Evolutionary conservation across 2,888 invertebrate genomes (phyloP).

Genomic region (Synanthedon tipuliformis): DNA sequence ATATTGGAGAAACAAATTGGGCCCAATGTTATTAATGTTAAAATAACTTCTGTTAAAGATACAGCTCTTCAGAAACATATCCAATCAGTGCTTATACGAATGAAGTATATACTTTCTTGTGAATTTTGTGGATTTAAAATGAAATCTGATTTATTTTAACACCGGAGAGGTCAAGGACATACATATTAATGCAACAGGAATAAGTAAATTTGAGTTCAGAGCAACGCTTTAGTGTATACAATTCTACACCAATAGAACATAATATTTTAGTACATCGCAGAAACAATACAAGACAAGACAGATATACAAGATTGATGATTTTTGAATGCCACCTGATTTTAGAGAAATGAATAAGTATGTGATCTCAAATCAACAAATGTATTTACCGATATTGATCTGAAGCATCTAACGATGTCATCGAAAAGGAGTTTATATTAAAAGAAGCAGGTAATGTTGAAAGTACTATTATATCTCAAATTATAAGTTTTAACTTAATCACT

Average conservation of each 20-base stretch:
- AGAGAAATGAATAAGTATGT: conserved; percentile 43
- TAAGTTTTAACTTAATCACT: neutral
- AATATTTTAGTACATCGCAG: conserved; percentile 42
- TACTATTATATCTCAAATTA: neutral
- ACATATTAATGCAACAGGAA: conserved; percentile 75
- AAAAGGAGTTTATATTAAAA: conserved; percentile 71
- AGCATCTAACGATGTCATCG: conserved; percentile 69
- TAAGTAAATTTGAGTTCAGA: conserved; percentile 73
- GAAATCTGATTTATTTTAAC: conserved; percentile 92
- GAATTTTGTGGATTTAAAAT: conserved; percentile 92
- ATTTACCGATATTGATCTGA: conserved; percentile 48
- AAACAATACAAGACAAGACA: conserved; percentile 52
- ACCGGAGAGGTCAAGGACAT: conserved; percentile 81
- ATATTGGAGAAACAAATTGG: conserved; percentile 62
- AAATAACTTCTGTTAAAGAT: conserved; percentile 88
- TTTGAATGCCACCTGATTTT: conserved; percentile 54
- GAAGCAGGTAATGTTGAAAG: conserved; percentile 38
- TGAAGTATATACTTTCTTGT: conserved; percentile 90
- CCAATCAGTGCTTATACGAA: conserved; percentile 87
- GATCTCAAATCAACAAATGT: conserved; percentile 36
- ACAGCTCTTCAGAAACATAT: conserved; percentile 93
- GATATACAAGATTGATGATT: conserved; percentile 84
- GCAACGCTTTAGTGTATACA: conserved; percentile 51
- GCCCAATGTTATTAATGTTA: conserved; percentile 89
- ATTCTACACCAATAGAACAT: conserved; percentile 43